These are phyloP conservation scores for Rhinoptilus africanus DNA, from an alignment of 2,113 vertebrate species.

Conservation along the genomic window DNA sequence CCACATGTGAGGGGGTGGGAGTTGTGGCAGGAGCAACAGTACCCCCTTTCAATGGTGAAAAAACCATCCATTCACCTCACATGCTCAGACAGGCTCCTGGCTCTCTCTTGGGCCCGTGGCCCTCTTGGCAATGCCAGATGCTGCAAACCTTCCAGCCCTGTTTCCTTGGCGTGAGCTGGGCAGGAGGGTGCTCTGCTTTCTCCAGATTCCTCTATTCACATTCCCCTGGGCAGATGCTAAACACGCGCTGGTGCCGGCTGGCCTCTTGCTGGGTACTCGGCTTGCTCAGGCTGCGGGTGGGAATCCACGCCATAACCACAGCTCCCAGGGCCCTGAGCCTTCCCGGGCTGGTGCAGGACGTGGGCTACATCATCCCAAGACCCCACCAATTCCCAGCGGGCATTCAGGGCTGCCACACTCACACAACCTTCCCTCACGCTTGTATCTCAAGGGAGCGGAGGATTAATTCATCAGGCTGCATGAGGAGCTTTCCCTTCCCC, in stretches of 20 bases:
- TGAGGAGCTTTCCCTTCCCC: neutral
- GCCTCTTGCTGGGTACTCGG: neutral
- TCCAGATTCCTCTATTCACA: neutral
- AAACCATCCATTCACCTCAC: rapidly evolving
- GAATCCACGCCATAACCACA: neutral
- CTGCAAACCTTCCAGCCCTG: neutral
- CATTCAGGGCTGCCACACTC: neutral
- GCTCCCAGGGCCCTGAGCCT: neutral
- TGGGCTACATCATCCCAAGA: neutral
- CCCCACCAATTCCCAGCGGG: neutral
- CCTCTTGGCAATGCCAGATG: neutral
- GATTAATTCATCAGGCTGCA: neutral
- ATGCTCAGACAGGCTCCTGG: neutral
- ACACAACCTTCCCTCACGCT: neutral
- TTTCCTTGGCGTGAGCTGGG: rapidly evolving
- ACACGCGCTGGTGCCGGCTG: neutral
- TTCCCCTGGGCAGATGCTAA: neutral
- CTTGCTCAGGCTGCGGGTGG: neutral
- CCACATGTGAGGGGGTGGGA: neutral
- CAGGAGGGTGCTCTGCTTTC: neutral
- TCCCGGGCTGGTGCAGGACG: neutral
- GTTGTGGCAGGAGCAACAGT: neutral
- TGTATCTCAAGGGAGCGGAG: neutral
- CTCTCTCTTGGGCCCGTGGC: neutral
- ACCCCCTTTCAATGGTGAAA: neutral